Evolutionary conservation across 1,140 invertebrate species (phyloP).

Genomic region (Xylocopa sonorina): DNA sequence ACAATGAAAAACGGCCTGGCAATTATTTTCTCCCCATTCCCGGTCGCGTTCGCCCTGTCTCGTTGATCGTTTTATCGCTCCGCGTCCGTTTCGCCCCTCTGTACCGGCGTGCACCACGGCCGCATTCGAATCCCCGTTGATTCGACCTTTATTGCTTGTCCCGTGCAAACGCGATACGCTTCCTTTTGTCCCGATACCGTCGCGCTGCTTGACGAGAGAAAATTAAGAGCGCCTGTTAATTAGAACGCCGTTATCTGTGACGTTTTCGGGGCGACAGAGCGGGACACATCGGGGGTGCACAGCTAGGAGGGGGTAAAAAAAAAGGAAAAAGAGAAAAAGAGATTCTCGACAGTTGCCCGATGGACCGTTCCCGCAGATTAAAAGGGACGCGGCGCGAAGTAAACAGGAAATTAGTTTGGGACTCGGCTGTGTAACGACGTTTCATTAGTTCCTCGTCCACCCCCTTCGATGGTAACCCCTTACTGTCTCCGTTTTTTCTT

Average conservation of each 20-base stretch:
- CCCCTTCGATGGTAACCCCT: too few species aligned
- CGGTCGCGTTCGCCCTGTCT: neutral
- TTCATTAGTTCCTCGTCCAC: slow-evolving; percentile 2
- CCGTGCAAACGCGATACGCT: neutral
- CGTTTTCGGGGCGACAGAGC: slow-evolving; percentile 28
- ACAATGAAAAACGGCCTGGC: slow-evolving; percentile 50
- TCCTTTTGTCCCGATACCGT: slow-evolving; percentile 15
- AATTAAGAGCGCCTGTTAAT: slow-evolving; percentile 44
- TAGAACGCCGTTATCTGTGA: slow-evolving; percentile 48
- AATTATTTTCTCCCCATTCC: slow-evolving; percentile 36
- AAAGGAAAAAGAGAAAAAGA: slow-evolving; percentile 12
- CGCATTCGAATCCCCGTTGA: neutral
- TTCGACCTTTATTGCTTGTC: slow-evolving; percentile 19
- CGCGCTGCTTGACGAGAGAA: slow-evolving; percentile 11
- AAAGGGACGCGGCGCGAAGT: slow-evolving; percentile 21
- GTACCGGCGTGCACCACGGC: too few species aligned
- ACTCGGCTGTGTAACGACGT: neutral
- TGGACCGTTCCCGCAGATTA: slow-evolving; percentile 28
- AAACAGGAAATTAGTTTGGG: slow-evolving; percentile 48
- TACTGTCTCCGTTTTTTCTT: neutral
- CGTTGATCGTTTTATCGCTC: slow-evolving; percentile 49
- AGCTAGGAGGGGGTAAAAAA: too few species aligned
- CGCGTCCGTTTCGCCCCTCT: neutral
- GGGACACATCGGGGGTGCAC: neutral
- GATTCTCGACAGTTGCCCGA: slow-evolving; percentile 14